Evolutionary conservation across 2,113 vertebrate species (phyloP), one percentile per base, ranked within the genome.

Genomic region (Gracilinanus agilis): DNA sequence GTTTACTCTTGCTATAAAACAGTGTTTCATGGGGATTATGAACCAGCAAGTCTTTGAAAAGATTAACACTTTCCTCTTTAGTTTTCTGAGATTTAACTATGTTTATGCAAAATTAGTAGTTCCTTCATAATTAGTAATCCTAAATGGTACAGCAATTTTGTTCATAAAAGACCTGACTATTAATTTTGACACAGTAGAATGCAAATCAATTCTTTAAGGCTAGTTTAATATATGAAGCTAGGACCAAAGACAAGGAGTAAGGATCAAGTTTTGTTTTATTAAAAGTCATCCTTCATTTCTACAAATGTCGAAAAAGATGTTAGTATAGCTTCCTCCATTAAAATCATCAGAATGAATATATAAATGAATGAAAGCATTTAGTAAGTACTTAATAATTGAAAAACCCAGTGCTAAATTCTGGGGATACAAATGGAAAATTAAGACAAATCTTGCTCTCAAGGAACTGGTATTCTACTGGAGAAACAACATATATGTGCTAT

Each of bases 281-380:
- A 95, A 90, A 94, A 95, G 54, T 89, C 88, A 55, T 88, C 90
- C 88, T 55, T 95, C 95, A 95, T 97, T 97, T 94, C 54, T 91
- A 61, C 53, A 92, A 92, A 90, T 95, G 34, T 92, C 95, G 95
- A 89, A 92, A 44, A 55, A 88, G 25, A 83, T 94, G 24, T 49
- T 55, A 24, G 67, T 13, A 29, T 90, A 94, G 61, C 40, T 95
- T 94, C 90, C 1, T 44, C 95, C 29, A 40, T 40, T 24, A 34
- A 54, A 61, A 91, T 89, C 93, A 19, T 96, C 95, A 92, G 89
- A 92, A n/a, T n/a, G 34, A 40, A 83, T 40, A 1, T 19, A 83
- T 12, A 21, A 83, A 83, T 40, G n/a, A 83, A 83, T 83, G 8
- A 83, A 83, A 83, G 4, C 16, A 40, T 83, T 61, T 61, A 29